Evolutionary conservation across 2,797 vertebrate genomes (phyloP).

Genomic region (Emys orbicularis): DNA sequence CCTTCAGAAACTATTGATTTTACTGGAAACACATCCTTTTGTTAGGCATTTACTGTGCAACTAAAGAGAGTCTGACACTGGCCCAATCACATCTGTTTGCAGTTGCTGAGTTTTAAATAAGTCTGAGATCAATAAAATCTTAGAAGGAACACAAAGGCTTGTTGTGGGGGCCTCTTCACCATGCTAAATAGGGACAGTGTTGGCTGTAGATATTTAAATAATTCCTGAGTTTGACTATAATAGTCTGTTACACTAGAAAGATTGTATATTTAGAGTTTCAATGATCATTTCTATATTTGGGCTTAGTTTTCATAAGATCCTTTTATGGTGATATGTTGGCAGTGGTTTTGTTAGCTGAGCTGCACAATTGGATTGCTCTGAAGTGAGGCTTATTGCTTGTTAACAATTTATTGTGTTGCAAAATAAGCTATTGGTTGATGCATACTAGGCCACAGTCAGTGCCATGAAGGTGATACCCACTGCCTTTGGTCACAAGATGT

Average conservation of each 20-base stretch:
- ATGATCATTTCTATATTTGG: not conserved
- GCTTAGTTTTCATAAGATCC: not conserved
- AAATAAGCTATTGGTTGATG: not conserved
- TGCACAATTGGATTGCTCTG: constrained; percentile 22
- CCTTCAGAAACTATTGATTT: not conserved
- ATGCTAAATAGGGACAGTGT: not conserved
- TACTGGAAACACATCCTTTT: not conserved
- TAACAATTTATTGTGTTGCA: not conserved
- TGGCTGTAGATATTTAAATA: not conserved
- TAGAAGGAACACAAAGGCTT: constrained; percentile 26
- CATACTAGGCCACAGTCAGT: not conserved
- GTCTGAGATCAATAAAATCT: constrained; percentile 38
- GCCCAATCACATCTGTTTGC: not conserved
- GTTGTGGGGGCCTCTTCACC: not conserved
- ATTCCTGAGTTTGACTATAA: not conserved
- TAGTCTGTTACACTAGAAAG: not conserved
- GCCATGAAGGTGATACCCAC: not conserved
- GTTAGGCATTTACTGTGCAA: not conserved
- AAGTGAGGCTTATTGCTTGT: not conserved
- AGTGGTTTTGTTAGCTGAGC: constrained; percentile 8
- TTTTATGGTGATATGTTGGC: constrained; percentile 18
- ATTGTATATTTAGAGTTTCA: constrained; percentile 14
- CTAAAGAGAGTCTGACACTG: not conserved
- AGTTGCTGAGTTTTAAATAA: constrained; percentile 22
- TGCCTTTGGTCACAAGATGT: not conserved